Percentiles rank a stretch among this genome's conserved stretches.
phyloP scores from a whole-genome alignment of 1,140 invertebrate species.

The Camponotus vicinus region DNA sequence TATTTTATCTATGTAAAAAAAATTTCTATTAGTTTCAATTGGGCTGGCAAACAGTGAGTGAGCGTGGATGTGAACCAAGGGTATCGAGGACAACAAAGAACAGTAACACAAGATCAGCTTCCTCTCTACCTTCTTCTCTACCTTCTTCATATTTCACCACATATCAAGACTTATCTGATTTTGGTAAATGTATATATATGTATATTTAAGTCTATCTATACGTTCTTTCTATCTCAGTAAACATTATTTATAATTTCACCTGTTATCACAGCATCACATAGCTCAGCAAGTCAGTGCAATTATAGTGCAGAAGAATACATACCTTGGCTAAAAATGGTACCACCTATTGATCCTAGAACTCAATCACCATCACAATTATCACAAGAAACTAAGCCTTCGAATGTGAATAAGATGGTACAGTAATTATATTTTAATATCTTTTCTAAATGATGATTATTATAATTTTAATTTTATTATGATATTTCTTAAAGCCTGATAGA shows the following conservation, averaged over 20 bases:
- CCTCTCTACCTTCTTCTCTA: neutral
- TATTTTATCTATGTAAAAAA: neutral
- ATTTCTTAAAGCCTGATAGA: constrained; percentile 84
- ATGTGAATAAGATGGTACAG: constrained; percentile 81
- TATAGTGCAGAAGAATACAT: constrained; percentile 71
- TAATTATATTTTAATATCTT: neutral
- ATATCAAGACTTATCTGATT: constrained; percentile 77
- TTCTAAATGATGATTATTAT: neutral
- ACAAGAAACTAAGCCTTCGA: constrained; percentile 75
- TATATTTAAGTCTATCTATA: constrained; percentile 24
- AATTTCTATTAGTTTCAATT: constrained; percentile 74
- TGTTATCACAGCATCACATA: constrained; percentile 65
- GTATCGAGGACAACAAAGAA: constrained; percentile 74
- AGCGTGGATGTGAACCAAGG: constrained; percentile 61
- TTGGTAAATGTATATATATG: constrained; percentile 70
- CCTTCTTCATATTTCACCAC: constrained; percentile 66
- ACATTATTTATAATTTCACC: constrained; percentile 44
- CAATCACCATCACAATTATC: constrained; percentile 73
- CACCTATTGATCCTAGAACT: constrained; percentile 75
- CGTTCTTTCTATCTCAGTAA: neutral
- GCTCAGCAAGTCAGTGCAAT: constrained; percentile 70
- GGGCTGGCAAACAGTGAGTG: constrained; percentile 78
- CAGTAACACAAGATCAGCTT: constrained; percentile 78
- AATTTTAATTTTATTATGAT: constrained; percentile 15
- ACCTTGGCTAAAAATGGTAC: constrained; percentile 80